These are phyloP conservation scores for Opisthocomus hoazin DNA, from an alignment of 2,113 vertebrate species.

Conservation along the genomic window DNA sequence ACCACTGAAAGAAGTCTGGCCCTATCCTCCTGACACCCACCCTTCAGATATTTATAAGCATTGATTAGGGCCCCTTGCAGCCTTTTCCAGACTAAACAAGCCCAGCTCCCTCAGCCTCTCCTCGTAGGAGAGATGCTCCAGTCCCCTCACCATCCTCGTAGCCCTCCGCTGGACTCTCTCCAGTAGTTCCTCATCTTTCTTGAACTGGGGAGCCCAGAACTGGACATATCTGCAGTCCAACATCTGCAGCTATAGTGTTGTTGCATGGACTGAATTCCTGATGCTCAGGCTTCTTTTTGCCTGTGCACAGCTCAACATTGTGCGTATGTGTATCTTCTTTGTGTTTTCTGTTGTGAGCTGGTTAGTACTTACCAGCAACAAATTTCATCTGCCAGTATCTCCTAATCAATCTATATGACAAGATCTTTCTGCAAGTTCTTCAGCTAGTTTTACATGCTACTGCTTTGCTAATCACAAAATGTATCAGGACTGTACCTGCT, in stretches of 20 bases:
- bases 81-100: too few species aligned
- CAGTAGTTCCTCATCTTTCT: too few species aligned
- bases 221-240: too few species aligned
- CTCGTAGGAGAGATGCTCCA: too few species aligned
- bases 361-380: neutral
- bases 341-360: neutral
- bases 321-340: rapidly evolving
- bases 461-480: neutral
- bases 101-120: too few species aligned
- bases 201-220: too few species aligned
- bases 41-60: too few species aligned
- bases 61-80: too few species aligned
- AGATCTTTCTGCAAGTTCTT: neutral
- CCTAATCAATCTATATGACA: neutral
- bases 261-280: neutral
- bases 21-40: too few species aligned
- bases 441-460: neutral
- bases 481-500: neutral
- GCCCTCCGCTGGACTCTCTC: too few species aligned
- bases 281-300: neutral
- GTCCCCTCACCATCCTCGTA: too few species aligned
- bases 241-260: neutral
- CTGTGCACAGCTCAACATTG: neutral
- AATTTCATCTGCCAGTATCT: neutral
- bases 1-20: too few species aligned